Conservation (phyloP, 2,113 vertebrate species). For the Forbesichthys papilliferus region DNA sequence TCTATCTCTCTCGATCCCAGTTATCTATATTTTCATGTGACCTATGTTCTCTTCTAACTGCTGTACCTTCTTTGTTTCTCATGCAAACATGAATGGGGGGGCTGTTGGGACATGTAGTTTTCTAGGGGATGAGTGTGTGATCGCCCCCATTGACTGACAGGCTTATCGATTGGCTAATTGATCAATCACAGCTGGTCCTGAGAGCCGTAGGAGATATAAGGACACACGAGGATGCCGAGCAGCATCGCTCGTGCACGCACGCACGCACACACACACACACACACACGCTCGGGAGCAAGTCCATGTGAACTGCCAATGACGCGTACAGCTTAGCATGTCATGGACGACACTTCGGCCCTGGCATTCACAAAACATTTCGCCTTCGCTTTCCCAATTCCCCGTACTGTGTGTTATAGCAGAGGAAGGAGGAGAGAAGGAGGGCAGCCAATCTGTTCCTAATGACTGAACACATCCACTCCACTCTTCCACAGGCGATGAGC, state of each 20-base stretch:
- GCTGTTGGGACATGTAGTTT: conserved; percentile 34
- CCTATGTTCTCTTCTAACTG: neutral
- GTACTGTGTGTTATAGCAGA: conserved; percentile 33
- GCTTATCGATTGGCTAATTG: conserved; percentile 53
- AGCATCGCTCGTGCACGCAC: conserved; percentile 20
- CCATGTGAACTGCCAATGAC: conserved; percentile 9
- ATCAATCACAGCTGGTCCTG: conserved; percentile 45
- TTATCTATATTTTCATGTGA: neutral
- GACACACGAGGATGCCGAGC: conserved; percentile 30
- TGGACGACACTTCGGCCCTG: conserved; percentile 3
- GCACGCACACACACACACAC: neutral
- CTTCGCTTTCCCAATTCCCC: neutral
- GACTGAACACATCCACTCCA: conserved; percentile 54
- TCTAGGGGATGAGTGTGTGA: neutral
- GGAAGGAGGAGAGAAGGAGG: neutral
- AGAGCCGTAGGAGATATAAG: conserved; percentile 20
- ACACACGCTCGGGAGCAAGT: neutral
- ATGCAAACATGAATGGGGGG: conserved; percentile 52
- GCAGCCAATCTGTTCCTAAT: conserved; percentile 35
- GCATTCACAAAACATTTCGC: conserved; percentile 29
- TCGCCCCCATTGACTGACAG: conserved; percentile 30
- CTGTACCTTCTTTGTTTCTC: conserved; percentile 9
- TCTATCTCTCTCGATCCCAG: conserved; percentile 11
- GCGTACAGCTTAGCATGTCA: neutral
- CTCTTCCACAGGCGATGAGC: conserved; percentile 56